Base-by-base conservation (phyloP, 1,140 invertebrate species). In the Babylonia areolata region DNA sequence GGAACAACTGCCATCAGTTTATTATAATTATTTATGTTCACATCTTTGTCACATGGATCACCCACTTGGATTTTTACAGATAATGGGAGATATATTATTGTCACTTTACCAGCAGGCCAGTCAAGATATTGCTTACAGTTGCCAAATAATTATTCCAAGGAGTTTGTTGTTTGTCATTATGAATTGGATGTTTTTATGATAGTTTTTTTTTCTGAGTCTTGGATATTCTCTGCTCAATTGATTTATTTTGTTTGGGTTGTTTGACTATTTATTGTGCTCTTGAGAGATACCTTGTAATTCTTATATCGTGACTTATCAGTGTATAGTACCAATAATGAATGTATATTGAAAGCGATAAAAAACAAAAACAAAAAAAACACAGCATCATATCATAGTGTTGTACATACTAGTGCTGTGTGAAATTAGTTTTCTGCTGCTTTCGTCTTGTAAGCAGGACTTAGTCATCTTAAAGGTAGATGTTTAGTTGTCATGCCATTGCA, bases 81-180 rank as follows among this genome's bases (percentile, higher is more conserved):
- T 64, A 23, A 64, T 64, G 37, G 75, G 37, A 37, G 75, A 37
- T 77, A 40, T 77, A 35, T 73, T 20, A 12, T 23, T 77, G 37
- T 77, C 35, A 28, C 75, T 77, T 77, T 77, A 40, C 23, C 39
- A 77, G 31, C 35, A 77, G 75, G 75, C 75, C 75, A 77, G 75
- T 77, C 75, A 39, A 37, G 35, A 37, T 77, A 37, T 37, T 77
- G 75, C 75, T 77, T 77, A 77, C 75, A 77, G 35, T 77, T 77
- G 75, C 75, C 75, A 77, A 77, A 77, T 77, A 37, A 77, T 37
- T 77, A 77, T 77, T 77, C 75, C 75, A 77, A 23, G 35, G 6
- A 77, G 33, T 6, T 33, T 73, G 3, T 77, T 77, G 3, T 77
- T 77, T 77, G 37, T 17, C 40, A 2, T 9, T 77, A 28, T 40